phyloP scores from a whole-genome alignment of 2,113 vertebrate genomes.

The Caloenas nicobarica region DNA sequence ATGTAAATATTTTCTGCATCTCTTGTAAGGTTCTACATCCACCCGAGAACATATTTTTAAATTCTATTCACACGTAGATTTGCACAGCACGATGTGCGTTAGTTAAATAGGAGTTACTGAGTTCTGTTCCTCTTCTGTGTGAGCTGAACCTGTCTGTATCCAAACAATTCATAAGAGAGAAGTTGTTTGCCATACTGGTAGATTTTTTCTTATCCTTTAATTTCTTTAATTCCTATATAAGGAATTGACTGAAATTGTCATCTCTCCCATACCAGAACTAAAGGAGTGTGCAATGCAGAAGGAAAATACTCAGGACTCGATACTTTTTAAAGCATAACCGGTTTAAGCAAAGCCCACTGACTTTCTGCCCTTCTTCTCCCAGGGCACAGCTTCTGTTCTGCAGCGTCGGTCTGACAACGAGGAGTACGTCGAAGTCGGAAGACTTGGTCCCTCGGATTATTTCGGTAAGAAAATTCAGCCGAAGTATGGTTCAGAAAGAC shows the following conservation, averaged over 20 bases:
- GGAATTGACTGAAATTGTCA: background rate
- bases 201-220: background rate
- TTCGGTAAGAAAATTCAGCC: conserved; percentile 84
- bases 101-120: background rate
- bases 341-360: background rate
- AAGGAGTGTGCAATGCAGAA: background rate
- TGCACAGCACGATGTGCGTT: background rate
- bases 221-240: background rate
- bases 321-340: background rate
- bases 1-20: background rate
- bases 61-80: background rate
- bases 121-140: background rate
- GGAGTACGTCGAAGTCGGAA: conserved; percentile 94
- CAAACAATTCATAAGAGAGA: background rate
- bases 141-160: background rate
- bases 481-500: background rate
- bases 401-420: conserved; percentile 95
- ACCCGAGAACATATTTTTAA: background rate
- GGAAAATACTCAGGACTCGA: background rate
- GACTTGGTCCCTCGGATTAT: conserved; percentile 95
- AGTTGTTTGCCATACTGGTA: background rate
- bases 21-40: background rate
- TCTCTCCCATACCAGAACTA: background rate
- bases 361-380: background rate
- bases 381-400: conserved; percentile 95